Evolutionary conservation across 2,797 vertebrate genomes (phyloP).

Genomic region (Anisognathus igniventris): DNA sequence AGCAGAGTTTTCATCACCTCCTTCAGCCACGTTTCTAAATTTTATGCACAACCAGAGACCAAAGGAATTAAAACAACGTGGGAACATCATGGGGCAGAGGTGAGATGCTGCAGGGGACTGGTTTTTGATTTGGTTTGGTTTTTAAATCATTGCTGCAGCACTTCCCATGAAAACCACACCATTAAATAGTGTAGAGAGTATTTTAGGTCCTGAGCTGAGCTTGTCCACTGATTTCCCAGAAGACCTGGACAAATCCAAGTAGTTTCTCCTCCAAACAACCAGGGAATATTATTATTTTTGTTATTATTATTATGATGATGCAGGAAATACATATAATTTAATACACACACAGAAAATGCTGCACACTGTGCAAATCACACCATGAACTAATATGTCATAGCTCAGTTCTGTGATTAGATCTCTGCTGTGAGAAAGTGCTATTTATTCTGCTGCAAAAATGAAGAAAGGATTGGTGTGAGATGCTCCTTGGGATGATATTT

Average conservation of each 20-base stretch:
- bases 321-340: neutral
- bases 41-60: neutral
- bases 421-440: neutral
- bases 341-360: neutral
- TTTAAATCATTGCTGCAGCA: neutral
- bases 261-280: neutral
- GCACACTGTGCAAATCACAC: neutral
- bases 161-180: neutral
- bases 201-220: neutral
- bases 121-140: neutral
- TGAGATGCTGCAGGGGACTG: neutral
- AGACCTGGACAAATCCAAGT: neutral
- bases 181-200: accelerated
- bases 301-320: neutral
- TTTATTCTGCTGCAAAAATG: neutral
- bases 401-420: neutral
- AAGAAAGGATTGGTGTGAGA: neutral
- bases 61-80: neutral
- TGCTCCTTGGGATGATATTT: neutral
- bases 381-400: neutral
- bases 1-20: neutral
- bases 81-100: neutral
- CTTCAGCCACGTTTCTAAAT: neutral
- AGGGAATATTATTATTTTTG: too few species aligned
- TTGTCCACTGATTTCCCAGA: neutral